Evolutionary conservation across 1,140 invertebrate species (phyloP).

Genomic region (Teleogryllus occipitalis): DNA sequence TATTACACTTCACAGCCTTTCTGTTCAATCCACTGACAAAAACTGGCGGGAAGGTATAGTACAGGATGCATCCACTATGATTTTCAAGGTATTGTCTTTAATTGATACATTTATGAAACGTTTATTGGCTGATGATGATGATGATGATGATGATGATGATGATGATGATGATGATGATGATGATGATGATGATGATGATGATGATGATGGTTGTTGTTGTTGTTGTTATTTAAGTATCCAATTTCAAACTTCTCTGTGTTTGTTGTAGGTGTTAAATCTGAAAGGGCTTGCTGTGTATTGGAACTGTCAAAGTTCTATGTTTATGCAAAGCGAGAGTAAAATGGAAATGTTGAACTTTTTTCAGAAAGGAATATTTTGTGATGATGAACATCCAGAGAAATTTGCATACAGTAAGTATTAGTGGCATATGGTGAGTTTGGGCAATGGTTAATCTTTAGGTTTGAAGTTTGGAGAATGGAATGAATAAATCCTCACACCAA

Average conservation of each 20-base stretch:
- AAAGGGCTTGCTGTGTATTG: slow-evolving; percentile 85
- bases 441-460: too few species aligned
- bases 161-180: too few species aligned
- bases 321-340: slow-evolving; percentile 45
- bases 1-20: slow-evolving; percentile 71
- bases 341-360: slow-evolving; percentile 35
- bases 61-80: slow-evolving; percentile 69
- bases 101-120: too few species aligned
- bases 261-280: slow-evolving; percentile 62
- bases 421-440: too few species aligned
- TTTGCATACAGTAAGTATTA: not conserved
- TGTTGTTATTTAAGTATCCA: too few species aligned
- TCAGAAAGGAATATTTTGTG: not conserved
- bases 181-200: too few species aligned
- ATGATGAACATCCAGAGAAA: not conserved
- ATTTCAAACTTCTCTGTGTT: too few species aligned
- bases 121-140: too few species aligned
- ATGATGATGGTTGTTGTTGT: too few species aligned
- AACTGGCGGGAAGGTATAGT: slow-evolving; percentile 70
- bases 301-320: slow-evolving; percentile 57
- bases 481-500: too few species aligned
- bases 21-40: slow-evolving; percentile 76
- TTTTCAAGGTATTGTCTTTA: slow-evolving; percentile 63
- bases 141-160: too few species aligned
- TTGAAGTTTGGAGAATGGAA: too few species aligned